A percentile compares a stretch with the other conserved stretches of the same genome.
These are phyloP conservation scores for Drosophila dunni DNA, from an alignment of 1,140 invertebrate genomes.

Conservation along the genomic window DNA sequence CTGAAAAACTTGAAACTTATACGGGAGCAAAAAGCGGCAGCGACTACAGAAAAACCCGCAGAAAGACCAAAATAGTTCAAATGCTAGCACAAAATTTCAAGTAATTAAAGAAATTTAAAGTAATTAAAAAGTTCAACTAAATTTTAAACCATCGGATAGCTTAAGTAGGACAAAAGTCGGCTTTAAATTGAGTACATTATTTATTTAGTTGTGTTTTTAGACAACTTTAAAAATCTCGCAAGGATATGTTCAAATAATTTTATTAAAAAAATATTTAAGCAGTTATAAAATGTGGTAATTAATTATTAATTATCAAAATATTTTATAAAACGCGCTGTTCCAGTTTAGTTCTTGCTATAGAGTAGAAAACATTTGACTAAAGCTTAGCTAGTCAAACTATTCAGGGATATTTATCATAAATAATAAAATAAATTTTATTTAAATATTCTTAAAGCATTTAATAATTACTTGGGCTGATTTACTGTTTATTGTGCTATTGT, in stretches of 20 bases:
- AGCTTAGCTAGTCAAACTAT: neutral
- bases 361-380: neutral
- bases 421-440: neutral
- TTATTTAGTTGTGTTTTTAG: no score
- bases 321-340: neutral
- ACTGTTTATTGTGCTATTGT: no score
- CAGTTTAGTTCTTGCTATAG: neutral
- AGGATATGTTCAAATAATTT: no score
- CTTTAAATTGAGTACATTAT: no score
- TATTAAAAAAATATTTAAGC: no score
- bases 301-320: no score
- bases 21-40: slow-evolving; percentile 25
- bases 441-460: no score
- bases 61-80: slow-evolving; percentile 44
- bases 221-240: no score
- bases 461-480: neutral
- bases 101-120: neutral
- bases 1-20: slow-evolving; percentile 85
- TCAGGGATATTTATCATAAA: neutral
- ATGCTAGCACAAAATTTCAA: slow-evolving; percentile 7
- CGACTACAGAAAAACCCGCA: slow-evolving; percentile 38
- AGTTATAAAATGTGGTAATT: no score
- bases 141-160: no score
- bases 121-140: no score
- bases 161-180: no score